Percentiles rank a stretch among this genome's conserved stretches.
Evolutionary conservation across 2,797 vertebrate species (phyloP).

Genomic region (Percopsis omiscomaycus): DNA sequence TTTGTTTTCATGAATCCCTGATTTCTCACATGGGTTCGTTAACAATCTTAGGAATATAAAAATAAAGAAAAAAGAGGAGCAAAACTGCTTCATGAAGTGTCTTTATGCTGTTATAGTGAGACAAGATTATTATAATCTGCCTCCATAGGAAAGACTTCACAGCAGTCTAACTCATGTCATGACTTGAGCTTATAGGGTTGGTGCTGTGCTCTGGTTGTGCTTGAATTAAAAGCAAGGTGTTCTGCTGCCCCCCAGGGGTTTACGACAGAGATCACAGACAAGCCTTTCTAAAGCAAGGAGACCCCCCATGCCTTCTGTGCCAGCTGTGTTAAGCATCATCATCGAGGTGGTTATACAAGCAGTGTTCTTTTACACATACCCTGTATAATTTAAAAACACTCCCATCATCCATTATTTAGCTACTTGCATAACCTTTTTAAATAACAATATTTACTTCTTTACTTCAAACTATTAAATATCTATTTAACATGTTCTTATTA

Average conservation of each 20-base stretch:
- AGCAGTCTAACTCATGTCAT: conserved; percentile 39
- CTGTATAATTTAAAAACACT: too few species aligned
- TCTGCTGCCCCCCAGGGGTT: conserved; percentile 78
- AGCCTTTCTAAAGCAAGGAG: neutral
- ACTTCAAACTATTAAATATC: too few species aligned
- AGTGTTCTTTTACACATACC: too few species aligned
- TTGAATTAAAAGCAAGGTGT: conserved; percentile 64
- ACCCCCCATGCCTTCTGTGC: too few species aligned
- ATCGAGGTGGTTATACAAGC: too few species aligned
- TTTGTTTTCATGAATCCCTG: neutral
- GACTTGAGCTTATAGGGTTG: conserved; percentile 48
- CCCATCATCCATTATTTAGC: neutral
- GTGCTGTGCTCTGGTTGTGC: conserved; percentile 15
- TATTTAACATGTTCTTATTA: too few species aligned
- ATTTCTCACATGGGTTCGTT: neutral
- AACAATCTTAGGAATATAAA: neutral
- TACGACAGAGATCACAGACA: conserved; percentile 38
- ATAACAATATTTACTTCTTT: too few species aligned
- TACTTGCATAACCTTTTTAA: neutral
- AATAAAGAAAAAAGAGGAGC: neutral
- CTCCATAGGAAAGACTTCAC: conserved; percentile 41
- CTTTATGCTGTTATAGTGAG: conserved; percentile 21
- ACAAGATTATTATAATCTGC: conserved; percentile 36
- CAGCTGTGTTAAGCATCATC: too few species aligned
- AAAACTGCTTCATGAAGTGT: conserved; percentile 17